Conservation (phyloP, 2,888 invertebrate genomes). For the Tachystola acroxantha region DNA sequence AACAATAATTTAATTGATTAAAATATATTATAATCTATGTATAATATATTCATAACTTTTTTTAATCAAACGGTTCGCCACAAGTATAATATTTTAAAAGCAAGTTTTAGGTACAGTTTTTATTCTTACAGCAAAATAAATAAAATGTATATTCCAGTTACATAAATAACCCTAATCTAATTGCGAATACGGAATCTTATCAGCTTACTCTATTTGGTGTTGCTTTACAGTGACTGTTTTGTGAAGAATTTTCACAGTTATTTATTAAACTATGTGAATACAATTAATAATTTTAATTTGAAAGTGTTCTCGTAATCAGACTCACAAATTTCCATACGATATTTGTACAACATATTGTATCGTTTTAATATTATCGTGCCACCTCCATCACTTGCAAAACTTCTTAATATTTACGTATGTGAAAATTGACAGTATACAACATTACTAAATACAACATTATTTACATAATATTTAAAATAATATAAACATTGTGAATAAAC, state of each 20-base stretch:
- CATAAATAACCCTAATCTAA: background rate
- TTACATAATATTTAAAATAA: conserved; percentile 35
- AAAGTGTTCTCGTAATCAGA: conserved; percentile 59
- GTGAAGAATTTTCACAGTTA: conserved; percentile 42
- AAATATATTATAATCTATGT: background rate
- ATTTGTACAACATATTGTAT: conserved; percentile 65
- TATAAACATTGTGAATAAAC: conserved; percentile 20
- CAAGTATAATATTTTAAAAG: too few species aligned
- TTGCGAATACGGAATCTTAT: conserved; percentile 17
- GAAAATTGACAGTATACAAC: conserved; percentile 58
- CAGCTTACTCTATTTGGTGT: conserved; percentile 69
- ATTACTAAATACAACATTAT: conserved; percentile 36
- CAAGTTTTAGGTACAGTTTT: too few species aligned
- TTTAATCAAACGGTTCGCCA: too few species aligned
- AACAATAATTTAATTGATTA: background rate
- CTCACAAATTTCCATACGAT: conserved; percentile 60
- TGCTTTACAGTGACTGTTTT: conserved; percentile 61
- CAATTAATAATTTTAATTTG: conserved; percentile 32
- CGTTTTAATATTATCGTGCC: conserved; percentile 40
- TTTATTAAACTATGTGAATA: conserved; percentile 39
- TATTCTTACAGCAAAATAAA: background rate
- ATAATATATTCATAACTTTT: too few species aligned
- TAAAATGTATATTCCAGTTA: background rate
- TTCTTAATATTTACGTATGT: conserved; percentile 58
- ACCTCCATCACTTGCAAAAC: conserved; percentile 27